phyloP scores from a whole-genome alignment of 2,113 vertebrate species.

The Nerophis ophidion region DNA sequence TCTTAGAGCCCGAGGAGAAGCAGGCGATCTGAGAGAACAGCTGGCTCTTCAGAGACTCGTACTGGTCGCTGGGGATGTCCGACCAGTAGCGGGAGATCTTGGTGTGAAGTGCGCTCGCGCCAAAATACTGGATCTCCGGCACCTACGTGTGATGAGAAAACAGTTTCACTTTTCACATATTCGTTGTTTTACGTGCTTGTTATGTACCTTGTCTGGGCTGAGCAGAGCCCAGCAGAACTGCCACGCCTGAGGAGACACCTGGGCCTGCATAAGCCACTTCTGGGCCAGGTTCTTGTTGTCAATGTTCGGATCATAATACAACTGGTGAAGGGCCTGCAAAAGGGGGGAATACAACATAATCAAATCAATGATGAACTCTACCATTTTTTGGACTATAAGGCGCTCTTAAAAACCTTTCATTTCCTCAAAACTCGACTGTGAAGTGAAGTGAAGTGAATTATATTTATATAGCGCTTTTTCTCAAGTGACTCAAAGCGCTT shows the following conservation, averaged over 20 bases:
- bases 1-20: slow-evolving; percentile 94
- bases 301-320: slow-evolving; percentile 98
- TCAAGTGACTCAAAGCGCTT: no score
- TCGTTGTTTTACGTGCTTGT: neutral
- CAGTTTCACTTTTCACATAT: neutral
- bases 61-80: slow-evolving; percentile 94
- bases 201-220: slow-evolving; percentile 83
- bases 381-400: neutral
- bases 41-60: slow-evolving; percentile 92
- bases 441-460: no score
- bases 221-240: slow-evolving; percentile 97
- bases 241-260: slow-evolving; percentile 97
- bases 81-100: slow-evolving; percentile 99
- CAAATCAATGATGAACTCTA: neutral
- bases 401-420: no score
- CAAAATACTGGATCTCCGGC: slow-evolving; percentile 98
- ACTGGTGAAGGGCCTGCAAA: slow-evolving; percentile 89
- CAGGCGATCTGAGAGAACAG: slow-evolving; percentile 94
- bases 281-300: slow-evolving; percentile 99
- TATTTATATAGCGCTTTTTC: no score
- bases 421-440: no score
- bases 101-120: slow-evolving; percentile 94
- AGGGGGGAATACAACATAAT: neutral
- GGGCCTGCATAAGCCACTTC: slow-evolving; percentile 99
- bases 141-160: slow-evolving; percentile 61